Percentiles rank a stretch among this genome's conserved stretches.
phyloP scores from a whole-genome alignment of 2,888 invertebrate species.

The Trissolcus japonicus region DNA sequence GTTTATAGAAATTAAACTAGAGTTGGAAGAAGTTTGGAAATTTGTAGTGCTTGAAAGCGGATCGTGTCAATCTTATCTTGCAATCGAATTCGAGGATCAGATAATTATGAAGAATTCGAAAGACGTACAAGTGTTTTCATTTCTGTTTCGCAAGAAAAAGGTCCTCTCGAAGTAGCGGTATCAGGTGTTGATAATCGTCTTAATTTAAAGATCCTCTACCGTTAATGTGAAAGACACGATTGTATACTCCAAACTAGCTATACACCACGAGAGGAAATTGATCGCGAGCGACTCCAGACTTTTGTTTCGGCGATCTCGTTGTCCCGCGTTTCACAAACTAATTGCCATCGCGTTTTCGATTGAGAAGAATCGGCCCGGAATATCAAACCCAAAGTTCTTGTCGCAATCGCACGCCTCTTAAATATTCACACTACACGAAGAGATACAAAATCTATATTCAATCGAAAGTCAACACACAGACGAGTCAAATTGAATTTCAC shows the following conservation, averaged over 20 bases:
- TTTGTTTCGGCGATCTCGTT: slow-evolving; percentile 33
- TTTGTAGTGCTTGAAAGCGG: too few species aligned
- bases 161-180: slow-evolving; percentile 19
- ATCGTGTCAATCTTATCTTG: too few species aligned
- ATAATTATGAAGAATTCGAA: not conserved
- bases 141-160: not conserved
- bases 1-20: too few species aligned
- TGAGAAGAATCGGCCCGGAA: slow-evolving; percentile 33
- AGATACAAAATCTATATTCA: slow-evolving; percentile 72
- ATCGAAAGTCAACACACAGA: slow-evolving; percentile 69
- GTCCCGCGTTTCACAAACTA: slow-evolving; percentile 33
- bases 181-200: slow-evolving; percentile 47
- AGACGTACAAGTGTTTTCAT: not conserved
- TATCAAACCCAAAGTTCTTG: slow-evolving; percentile 27
- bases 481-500: slow-evolving; percentile 67
- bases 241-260: slow-evolving; percentile 64
- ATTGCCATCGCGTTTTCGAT: slow-evolving; percentile 23
- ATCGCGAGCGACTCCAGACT: slow-evolving; percentile 47
- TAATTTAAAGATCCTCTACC: slow-evolving; percentile 50
- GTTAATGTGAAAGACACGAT: slow-evolving; percentile 68
- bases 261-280: slow-evolving; percentile 54
- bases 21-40: too few species aligned
- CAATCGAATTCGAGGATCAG: too few species aligned
- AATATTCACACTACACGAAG: slow-evolving; percentile 64
- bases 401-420: slow-evolving; percentile 49